A percentile compares a stretch with the other conserved stretches of the same genome.
phyloP scores from a whole-genome alignment of 2,888 invertebrate genomes.

The Rotaria magnacalcarata region DNA sequence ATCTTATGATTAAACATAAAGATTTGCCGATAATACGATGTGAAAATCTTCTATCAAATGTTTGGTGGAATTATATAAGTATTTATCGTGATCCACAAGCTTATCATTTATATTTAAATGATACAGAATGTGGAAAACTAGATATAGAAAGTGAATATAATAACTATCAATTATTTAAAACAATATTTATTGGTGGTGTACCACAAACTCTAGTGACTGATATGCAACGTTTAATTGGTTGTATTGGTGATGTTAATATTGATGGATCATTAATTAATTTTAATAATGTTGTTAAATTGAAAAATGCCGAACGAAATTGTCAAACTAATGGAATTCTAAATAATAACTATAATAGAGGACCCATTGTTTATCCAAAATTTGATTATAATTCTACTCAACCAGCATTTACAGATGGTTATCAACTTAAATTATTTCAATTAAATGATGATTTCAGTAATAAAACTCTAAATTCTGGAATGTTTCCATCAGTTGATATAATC shows the following conservation, averaged over 20 bases:
- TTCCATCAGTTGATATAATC: not conserved
- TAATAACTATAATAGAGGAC: constrained; percentile 9
- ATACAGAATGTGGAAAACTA: constrained; percentile 22
- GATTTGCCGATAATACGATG: not conserved
- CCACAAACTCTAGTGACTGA: not conserved
- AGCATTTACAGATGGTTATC: not conserved
- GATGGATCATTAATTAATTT: constrained; percentile 35
- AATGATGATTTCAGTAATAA: not conserved
- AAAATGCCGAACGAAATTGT: constrained; percentile 25
- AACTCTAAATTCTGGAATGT: too few species aligned
- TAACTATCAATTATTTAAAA: not conserved
- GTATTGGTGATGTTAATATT: constrained; percentile 34
- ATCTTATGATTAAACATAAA: constrained; percentile 7
- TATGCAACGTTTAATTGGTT: constrained; percentile 5
- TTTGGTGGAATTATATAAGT: constrained; percentile 28
- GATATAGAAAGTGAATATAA: not conserved
- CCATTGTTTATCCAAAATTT: not conserved
- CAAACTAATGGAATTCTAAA: not conserved
- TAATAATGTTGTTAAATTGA: constrained; percentile 17
- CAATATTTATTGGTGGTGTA: constrained; percentile 27
- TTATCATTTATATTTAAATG: constrained; percentile 25
- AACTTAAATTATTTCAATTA: not conserved
- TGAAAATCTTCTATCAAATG: not conserved
- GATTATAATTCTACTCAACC: constrained; percentile 17
- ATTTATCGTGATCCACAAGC: not conserved